These are phyloP conservation scores for Fragariocoptes setiger DNA, from an alignment of 1,140 invertebrate species.

Conservation along the genomic window DNA sequence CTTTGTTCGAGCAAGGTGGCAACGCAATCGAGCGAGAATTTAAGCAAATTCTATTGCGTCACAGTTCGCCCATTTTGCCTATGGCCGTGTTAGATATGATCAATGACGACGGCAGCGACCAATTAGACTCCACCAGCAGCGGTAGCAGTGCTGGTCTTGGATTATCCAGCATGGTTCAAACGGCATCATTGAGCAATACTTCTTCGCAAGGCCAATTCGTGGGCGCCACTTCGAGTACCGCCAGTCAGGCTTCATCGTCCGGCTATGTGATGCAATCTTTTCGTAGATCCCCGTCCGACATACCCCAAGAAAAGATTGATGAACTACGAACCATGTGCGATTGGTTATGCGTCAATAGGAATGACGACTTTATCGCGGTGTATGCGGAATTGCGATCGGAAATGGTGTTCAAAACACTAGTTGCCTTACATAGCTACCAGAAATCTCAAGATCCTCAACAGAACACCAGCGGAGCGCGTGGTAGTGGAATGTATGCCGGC, in stretches of 20 bases:
- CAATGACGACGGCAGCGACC: conserved; percentile 3
- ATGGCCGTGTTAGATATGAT: conserved; percentile 52
- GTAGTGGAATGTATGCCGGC: background rate
- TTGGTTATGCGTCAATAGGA: conserved; percentile 46
- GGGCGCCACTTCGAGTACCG: too few species aligned
- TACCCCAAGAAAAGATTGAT: conserved; percentile 28
- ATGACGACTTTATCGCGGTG: conserved; percentile 41
- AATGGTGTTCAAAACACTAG: conserved; percentile 38
- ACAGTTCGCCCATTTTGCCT: conserved; percentile 52
- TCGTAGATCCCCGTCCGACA: background rate
- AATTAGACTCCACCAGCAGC: background rate
- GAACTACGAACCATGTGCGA: conserved; percentile 39
- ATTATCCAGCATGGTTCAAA: too few species aligned
- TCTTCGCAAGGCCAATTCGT: too few species aligned
- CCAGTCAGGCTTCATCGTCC: too few species aligned
- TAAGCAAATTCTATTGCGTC: conserved; percentile 43
- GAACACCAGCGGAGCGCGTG: background rate
- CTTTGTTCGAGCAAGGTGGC: conserved; percentile 35
- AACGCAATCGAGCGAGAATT: conserved; percentile 50
- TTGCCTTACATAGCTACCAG: conserved; percentile 35
- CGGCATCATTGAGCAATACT: too few species aligned
- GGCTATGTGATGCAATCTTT: too few species aligned
- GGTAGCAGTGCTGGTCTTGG: too few species aligned
- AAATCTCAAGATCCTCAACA: conserved; percentile 20
- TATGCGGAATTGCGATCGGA: conserved; percentile 41